Percentiles rank a stretch among this genome's conserved stretches.
Conservation (phyloP, 2,888 invertebrate genomes). For the Catocala nupta region DNA sequence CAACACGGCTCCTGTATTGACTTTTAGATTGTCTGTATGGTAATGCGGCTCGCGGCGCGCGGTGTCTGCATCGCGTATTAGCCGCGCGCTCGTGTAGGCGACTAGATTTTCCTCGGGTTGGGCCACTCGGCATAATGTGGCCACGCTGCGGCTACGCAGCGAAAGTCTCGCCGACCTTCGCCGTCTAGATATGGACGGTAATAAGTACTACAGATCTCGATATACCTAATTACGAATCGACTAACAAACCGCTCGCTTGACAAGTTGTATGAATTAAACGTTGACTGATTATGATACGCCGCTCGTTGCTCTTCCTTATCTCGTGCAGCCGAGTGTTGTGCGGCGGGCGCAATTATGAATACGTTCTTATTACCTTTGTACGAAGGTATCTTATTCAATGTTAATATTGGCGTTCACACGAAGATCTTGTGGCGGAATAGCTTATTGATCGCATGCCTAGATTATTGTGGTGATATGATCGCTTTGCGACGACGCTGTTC, state of each 20-base stretch:
- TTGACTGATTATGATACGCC: conserved; percentile 51
- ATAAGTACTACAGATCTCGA: conserved; percentile 71
- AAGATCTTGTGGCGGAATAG: conserved; percentile 32
- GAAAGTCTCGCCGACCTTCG: conserved; percentile 86
- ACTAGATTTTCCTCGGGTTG: conserved; percentile 80
- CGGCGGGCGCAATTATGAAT: conserved; percentile 28
- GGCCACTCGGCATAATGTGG: conserved; percentile 72
- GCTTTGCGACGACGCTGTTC: conserved; percentile 51
- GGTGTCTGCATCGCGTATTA: conserved; percentile 65
- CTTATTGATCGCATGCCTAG: conserved; percentile 60
- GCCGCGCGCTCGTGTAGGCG: conserved; percentile 75
- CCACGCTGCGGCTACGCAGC: conserved; percentile 68
- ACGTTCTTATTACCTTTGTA: conserved; percentile 30
- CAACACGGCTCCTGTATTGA: conserved; percentile 77
- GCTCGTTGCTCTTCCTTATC: conserved; percentile 42
- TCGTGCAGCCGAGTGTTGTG: conserved; percentile 29
- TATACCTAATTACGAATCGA: conserved; percentile 74
- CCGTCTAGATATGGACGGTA: conserved; percentile 79
- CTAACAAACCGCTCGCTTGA: conserved; percentile 48
- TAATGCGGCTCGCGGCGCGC: conserved; percentile 61
- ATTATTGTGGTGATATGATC: conserved; percentile 62
- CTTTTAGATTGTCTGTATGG: conserved; percentile 74
- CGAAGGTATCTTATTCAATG: conserved; percentile 31
- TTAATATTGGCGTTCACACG: conserved; percentile 20
- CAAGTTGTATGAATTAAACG: conserved; percentile 44